A percentile compares a stretch with the other conserved stretches of the same genome.
These are phyloP conservation scores for Leptobrachium leishanense DNA, from an alignment of 2,113 vertebrate species.

Conservation along the genomic window DNA sequence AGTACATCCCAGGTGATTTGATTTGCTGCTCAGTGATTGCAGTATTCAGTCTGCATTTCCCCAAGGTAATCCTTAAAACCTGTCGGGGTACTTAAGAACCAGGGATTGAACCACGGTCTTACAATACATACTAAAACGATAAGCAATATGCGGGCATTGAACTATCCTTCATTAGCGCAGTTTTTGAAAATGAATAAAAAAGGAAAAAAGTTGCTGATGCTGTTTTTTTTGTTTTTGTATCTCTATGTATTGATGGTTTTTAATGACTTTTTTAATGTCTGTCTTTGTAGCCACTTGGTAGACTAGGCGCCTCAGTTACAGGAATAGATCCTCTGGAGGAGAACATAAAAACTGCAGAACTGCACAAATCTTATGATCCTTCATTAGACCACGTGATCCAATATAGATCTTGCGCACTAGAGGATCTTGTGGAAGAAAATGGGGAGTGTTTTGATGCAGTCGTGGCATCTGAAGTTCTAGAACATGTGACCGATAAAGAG, in stretches of 20 bases:
- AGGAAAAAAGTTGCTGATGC: too few species aligned
- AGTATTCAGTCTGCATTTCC: too few species aligned
- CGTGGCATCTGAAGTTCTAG: slow-evolving; percentile 92
- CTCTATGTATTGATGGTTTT: neutral
- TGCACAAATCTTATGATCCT: slow-evolving; percentile 84
- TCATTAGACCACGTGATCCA: slow-evolving; percentile 71
- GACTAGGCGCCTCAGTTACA: slow-evolving; percentile 84
- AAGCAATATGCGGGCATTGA: too few species aligned
- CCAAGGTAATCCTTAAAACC: too few species aligned
- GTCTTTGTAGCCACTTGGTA: slow-evolving; percentile 81
- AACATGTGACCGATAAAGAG: slow-evolving; percentile 89
- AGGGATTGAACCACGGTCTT: too few species aligned
- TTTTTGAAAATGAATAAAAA: too few species aligned
- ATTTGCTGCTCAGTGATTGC: too few species aligned
- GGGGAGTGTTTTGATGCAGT: slow-evolving; percentile 81
- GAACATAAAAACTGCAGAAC: slow-evolving; percentile 82
- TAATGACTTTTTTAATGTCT: too few species aligned
- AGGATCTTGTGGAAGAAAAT: slow-evolving; percentile 76
- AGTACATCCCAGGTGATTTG: too few species aligned
- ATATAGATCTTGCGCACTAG: slow-evolving; percentile 81
- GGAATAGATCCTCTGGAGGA: slow-evolving; percentile 92
- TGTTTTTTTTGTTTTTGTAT: neutral
- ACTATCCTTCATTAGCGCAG: too few species aligned
- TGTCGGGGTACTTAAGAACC: too few species aligned
- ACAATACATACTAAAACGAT: too few species aligned